Base-by-base conservation (phyloP, 2,113 vertebrate species). In the Ammodytes marinus region DNA sequence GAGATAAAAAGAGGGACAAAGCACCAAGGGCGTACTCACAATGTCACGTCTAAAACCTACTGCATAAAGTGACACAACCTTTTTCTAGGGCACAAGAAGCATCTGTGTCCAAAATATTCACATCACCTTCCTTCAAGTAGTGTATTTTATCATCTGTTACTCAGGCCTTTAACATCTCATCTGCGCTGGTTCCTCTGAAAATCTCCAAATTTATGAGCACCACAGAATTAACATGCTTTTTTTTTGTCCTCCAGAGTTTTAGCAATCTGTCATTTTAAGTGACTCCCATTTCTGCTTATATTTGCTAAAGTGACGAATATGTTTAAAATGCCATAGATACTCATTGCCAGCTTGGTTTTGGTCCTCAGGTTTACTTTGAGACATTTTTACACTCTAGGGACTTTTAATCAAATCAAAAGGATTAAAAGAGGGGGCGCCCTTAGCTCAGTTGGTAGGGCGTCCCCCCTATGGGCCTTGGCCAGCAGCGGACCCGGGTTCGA, bases 291-390 rank as follows among this genome's bases (percentile, higher is more conserved):
- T 58, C 43, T 78, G 61, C 70, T 53, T 64, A 68, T 43, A 66
- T 80, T 55, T 71, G 54, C 77, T 66, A 69, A 76, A 80, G 13
- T 86, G 82, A 90, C 86, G 63, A 83, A 83, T 89, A 66, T 79
- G 76, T 47, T 66, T 75, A 65, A 87, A 87, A 84, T 76, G 64
- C 69, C 76, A 19, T 2, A 71, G 60, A 50, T 11, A 35, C 50
- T 66, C 60, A 64, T 7, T 59, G 53, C 15, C 49, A 61, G 42
- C 15, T 68, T 66, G 50, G 3, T 27, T 60, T 49, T 43, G 75
- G 75, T 69, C 53, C 19, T 82, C 66, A 68, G 55, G n/a, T 69
- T 67, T 68, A 52, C 17, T 66, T 42, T 60, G 35, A 72, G 63
- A 57, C 47, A 71, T 77, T 84, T 78, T 78, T 60, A 19, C 15